phyloP scores from a whole-genome alignment of 2,113 vertebrate species.

The Campylomormyrus tamandua region DNA sequence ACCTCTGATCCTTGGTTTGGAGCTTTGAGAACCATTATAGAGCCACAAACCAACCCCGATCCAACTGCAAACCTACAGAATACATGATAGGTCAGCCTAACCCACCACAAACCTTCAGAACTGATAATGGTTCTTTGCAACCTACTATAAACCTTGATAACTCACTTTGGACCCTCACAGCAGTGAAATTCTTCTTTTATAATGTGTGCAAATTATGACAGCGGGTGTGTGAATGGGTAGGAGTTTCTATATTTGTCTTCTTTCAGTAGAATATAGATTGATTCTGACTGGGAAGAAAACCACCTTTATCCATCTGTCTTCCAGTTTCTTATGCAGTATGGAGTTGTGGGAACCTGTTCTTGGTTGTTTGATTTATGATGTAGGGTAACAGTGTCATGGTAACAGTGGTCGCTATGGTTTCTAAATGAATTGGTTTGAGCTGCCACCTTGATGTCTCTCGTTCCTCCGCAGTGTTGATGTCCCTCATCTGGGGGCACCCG shows the following conservation, averaged over 20 bases:
- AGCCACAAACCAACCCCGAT: neutral
- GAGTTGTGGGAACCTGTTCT: neutral
- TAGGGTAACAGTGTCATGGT: neutral
- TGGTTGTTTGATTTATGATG: neutral
- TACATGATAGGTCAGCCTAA: neutral
- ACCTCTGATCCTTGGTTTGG: neutral
- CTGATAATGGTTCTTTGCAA: neutral
- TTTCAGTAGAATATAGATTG: neutral
- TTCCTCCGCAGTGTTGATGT: neutral
- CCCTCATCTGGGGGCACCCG: constrained; percentile 34
- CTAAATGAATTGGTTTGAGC: neutral
- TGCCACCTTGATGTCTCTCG: constrained; percentile 3
- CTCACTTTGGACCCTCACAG: neutral
- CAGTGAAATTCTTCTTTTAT: neutral
- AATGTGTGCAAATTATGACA: neutral
- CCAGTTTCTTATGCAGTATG: neutral
- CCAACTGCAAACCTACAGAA: neutral
- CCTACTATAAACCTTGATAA: neutral
- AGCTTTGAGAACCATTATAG: neutral
- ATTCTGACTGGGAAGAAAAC: neutral
- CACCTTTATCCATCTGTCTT: neutral
- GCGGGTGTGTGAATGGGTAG: neutral
- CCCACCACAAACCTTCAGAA: neutral
- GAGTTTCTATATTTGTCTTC: neutral
- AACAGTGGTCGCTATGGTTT: neutral